Conservation (phyloP, 1,140 invertebrate species). For the Hesperophylax magnus region DNA sequence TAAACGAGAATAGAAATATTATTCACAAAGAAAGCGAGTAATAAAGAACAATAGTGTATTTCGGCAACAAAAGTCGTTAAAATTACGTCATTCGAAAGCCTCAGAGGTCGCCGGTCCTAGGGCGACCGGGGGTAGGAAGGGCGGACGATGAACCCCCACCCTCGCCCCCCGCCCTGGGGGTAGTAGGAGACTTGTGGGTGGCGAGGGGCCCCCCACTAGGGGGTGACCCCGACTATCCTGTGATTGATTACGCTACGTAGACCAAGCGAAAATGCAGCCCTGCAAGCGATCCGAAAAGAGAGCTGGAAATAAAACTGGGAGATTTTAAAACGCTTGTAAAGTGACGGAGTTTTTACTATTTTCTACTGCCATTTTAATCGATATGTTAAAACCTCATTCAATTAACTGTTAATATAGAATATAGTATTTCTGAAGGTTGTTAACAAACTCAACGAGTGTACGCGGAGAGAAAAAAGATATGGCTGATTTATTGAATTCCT, state of each 20-base stretch:
- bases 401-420: too few species aligned
- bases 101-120: constrained; percentile 18
- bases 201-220: not conserved
- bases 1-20: too few species aligned
- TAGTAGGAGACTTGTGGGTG: not conserved
- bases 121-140: not conserved
- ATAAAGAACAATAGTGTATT: not conserved
- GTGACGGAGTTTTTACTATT: too few species aligned
- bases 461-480: too few species aligned
- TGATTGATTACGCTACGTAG: constrained; percentile 32
- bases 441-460: too few species aligned
- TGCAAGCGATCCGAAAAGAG: constrained; percentile 11
- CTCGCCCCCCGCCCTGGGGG: not conserved
- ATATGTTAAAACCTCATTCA: too few species aligned
- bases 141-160: constrained; percentile 3
- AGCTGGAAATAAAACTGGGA: not conserved
- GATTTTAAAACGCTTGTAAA: not conserved
- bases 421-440: too few species aligned
- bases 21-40: too few species aligned
- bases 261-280: constrained; percentile 32
- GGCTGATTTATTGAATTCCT: too few species aligned
- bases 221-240: not conserved
- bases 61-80: constrained; percentile 3
- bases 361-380: too few species aligned
- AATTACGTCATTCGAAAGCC: constrained; percentile 14